phyloP scores from a whole-genome alignment of 2,797 vertebrate species.

The Tauraco hartlaubi region DNA sequence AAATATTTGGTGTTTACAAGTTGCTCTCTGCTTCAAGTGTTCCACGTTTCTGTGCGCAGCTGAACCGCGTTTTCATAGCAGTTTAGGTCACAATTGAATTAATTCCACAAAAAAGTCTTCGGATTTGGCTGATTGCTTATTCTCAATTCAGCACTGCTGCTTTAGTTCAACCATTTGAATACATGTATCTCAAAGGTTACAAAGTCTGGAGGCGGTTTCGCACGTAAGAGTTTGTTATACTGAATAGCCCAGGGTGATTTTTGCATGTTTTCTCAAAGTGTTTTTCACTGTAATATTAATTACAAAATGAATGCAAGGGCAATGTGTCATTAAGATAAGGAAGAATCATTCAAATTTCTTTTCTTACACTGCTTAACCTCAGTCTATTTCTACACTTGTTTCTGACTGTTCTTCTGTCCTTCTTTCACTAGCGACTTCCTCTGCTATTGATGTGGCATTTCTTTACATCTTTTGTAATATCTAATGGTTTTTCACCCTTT shows the following conservation, averaged over 20 bases:
- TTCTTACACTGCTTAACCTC: not conserved
- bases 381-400: not conserved
- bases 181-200: not conserved
- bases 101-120: not conserved
- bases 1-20: not conserved
- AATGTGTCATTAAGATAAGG: not conserved
- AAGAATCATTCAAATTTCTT: not conserved
- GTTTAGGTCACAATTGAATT: not conserved
- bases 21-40: not conserved
- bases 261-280: not conserved
- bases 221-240: not conserved
- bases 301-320: not conserved
- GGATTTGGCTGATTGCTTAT: not conserved
- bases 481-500: not conserved
- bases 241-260: not conserved
- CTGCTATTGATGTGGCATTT: not conserved
- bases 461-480: not conserved
- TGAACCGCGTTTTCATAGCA: not conserved
- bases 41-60: not conserved
- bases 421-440: not conserved
- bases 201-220: not conserved
- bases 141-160: not conserved
- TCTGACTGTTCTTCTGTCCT: not conserved
- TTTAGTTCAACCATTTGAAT: not conserved
- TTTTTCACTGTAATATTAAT: not conserved